These are phyloP conservation scores for Artibeus lituratus DNA, from an alignment of 2,797 vertebrate genomes.

Conservation along the genomic window DNA sequence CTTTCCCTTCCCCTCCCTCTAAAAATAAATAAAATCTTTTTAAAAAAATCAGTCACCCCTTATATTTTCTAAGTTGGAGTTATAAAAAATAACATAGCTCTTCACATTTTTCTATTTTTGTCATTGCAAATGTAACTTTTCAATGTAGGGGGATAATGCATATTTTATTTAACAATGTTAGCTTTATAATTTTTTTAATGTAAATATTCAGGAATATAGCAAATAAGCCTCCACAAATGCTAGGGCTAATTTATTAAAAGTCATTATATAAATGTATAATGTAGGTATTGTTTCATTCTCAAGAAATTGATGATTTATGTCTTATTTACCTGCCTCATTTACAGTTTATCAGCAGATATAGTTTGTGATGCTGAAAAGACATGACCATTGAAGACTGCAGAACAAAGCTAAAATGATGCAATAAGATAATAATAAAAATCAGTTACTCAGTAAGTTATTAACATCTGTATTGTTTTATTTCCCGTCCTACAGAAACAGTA, in stretches of 20 bases:
- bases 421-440: not conserved
- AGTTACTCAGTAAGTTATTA: not conserved
- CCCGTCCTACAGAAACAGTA: not conserved
- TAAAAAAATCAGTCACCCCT: too few species aligned
- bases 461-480: not conserved
- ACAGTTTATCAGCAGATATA: not conserved
- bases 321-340: not conserved
- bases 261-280: not conserved
- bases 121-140: not conserved
- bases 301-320: not conserved
- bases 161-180: constrained; percentile 12
- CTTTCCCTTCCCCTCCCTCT: too few species aligned
- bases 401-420: not conserved
- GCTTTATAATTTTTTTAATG: not conserved
- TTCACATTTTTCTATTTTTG: not conserved
- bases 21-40: too few species aligned
- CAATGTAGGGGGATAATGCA: not conserved
- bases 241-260: not conserved
- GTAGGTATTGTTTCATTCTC: not conserved
- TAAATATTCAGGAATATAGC: not conserved
- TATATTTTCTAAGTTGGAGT: not conserved
- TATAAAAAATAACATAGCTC: not conserved
- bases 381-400: not conserved
- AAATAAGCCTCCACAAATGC: not conserved
- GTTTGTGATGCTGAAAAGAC: not conserved